Evolutionary conservation across 1,140 invertebrate species (phyloP).

Genomic region (Heliconius hewitsoni): DNA sequence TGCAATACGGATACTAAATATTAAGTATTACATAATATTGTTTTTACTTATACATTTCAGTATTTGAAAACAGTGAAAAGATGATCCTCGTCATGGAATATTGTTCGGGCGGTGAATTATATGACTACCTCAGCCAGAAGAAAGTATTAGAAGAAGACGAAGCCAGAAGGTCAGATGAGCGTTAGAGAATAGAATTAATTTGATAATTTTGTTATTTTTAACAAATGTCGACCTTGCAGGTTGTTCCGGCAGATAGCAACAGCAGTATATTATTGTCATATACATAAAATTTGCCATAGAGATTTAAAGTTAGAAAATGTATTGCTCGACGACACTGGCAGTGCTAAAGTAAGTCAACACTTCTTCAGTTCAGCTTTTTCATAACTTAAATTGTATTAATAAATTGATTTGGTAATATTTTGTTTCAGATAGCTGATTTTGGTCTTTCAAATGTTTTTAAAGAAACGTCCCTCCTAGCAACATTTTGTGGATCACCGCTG

Average conservation of each 20-base stretch:
- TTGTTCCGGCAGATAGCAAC: slow-evolving; percentile 99
- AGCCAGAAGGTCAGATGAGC: slow-evolving; percentile 86
- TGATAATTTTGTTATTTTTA: slow-evolving; percentile 18
- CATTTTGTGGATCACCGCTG: slow-evolving; percentile 98
- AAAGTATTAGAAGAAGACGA: slow-evolving; percentile 95
- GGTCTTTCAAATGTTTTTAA: slow-evolving; percentile 99
- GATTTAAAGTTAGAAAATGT: slow-evolving; percentile 99
- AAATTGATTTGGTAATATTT: slow-evolving; percentile 6
- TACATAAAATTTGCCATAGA: slow-evolving; percentile 98
- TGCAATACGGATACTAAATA: too few species aligned
- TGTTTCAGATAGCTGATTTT: slow-evolving; percentile 96
- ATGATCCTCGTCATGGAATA: slow-evolving; percentile 99
- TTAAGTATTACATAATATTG: neutral
- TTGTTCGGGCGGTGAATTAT: slow-evolving; percentile 98
- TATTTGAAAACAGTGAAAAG: slow-evolving; percentile 99
- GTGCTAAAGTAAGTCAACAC: slow-evolving; percentile 88
- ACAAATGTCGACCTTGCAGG: slow-evolving; percentile 57
- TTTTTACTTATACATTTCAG: slow-evolving; percentile 82
- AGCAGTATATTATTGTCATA: slow-evolving; percentile 99
- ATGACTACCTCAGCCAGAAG: slow-evolving; percentile 97
- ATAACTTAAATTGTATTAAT: neutral
- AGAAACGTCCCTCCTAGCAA: slow-evolving; percentile 92
- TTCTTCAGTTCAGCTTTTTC: slow-evolving; percentile 80
- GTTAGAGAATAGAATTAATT: slow-evolving; percentile 4
- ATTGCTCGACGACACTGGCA: slow-evolving; percentile 95